Evolutionary conservation across 2,888 invertebrate genomes (phyloP), one percentile per base, ranked within the genome.

Genomic region (Cecidostiba fungosa): DNA sequence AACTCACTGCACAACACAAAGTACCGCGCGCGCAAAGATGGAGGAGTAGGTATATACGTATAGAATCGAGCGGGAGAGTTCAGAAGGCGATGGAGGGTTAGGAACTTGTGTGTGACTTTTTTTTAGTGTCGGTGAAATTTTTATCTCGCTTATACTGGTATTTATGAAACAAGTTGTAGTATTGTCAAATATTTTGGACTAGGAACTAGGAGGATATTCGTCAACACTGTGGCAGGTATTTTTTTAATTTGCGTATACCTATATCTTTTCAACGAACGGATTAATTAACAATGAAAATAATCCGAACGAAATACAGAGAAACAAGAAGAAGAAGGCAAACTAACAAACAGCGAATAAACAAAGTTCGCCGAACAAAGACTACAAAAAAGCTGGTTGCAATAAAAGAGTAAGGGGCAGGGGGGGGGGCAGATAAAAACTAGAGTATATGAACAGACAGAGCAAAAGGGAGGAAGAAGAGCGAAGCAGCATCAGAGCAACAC

Each of bases 361-460:
- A 26, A 66, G 23, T 66, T 29, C 14, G 16, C 66, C 29, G 66
- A 66, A 66, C 16, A 29, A 29, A 66, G n/a, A n/a, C n/a, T 3
- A 54, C 3, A 59, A n/a, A 59, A 23, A n/a, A 10, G 69, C 43
- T 43, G 23, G 54, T n/a, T 6, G 54, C n/a, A 59, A 59, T 62
- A 62, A 62, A 10, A 6, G 62, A 23, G 23, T 3, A 43, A 43
- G 43, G 12, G n/a, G n/a, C n/a, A n/a, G n/a, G 23, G 1, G 69
- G 26, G 10, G 26, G 36, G 36, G 59, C 50, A 70, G 39, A 39
- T 66, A 66, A 66, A 66, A 66, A 66, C 26, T 66, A 66, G 66
- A 47, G 66, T 50, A 32, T 14, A 50, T 8, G 70, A n/a, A 54
- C 69, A 59, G 19, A 73, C 23, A 73, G 50, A 81, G 66, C n/a